A percentile compares a stretch with the other conserved stretches of the same genome.
phyloP scores from a whole-genome alignment of 1,140 invertebrate genomes.

The Zaprionus vittiger region DNA sequence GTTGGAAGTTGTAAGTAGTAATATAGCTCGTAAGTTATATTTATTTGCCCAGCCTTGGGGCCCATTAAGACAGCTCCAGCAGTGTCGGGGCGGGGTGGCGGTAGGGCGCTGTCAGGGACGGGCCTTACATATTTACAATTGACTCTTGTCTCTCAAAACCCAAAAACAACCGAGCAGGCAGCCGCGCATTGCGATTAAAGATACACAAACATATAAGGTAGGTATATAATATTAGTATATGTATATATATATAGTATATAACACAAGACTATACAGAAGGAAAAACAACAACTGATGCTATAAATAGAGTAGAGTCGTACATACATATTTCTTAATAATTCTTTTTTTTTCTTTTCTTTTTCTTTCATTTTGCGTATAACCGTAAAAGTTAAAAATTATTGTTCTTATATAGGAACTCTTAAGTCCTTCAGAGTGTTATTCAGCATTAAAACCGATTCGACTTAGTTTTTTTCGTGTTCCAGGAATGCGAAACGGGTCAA shows the following conservation, averaged over 20 bases:
- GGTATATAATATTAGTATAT: conserved; percentile 41
- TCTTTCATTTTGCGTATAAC: conserved; percentile 29
- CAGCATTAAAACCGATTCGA: conserved; percentile 57
- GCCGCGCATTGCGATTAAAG: conserved; percentile 26
- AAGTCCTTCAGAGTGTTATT: conserved; percentile 51
- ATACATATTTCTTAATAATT: conserved; percentile 23
- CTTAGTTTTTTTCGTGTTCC: conserved; percentile 7
- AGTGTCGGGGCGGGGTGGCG: conserved; percentile 21
- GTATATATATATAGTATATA: conserved; percentile 59
- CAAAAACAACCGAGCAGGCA: conserved; percentile 4
- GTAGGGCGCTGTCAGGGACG: conserved; percentile 41
- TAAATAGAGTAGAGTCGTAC: conserved; percentile 7
- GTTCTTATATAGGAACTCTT: conserved; percentile 73
- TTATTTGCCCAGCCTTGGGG: conserved; percentile 64
- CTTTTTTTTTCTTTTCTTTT: conserved; percentile 17
- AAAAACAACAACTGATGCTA: conserved; percentile 8
- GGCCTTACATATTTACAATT: conserved; percentile 74
- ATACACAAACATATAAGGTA: conserved; percentile 37
- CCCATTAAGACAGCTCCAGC: conserved; percentile 72
- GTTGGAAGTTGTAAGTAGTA: conserved; percentile 19
- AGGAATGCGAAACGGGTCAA: neutral
- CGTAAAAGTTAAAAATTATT: conserved; percentile 73
- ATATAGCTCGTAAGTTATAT: conserved; percentile 52
- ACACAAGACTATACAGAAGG: conserved; percentile 11
- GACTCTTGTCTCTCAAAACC: conserved; percentile 22